A percentile compares a stretch with the other conserved stretches of the same genome.
Conservation (phyloP, 2,113 vertebrate species). For the Nibea albiflora region DNA sequence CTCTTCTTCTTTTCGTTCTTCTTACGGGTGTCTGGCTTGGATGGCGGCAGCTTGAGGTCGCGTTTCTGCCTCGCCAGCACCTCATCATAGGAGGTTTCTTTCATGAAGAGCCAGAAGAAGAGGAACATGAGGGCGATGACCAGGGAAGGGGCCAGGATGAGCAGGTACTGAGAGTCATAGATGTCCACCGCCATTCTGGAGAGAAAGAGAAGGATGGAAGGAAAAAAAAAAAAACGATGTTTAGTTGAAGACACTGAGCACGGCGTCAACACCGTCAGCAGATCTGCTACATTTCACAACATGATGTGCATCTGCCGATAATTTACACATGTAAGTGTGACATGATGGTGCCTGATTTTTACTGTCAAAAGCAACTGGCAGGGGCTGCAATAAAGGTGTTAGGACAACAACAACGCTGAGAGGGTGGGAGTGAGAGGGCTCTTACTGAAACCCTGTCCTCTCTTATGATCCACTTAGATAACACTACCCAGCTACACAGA, state of each 20-base stretch:
- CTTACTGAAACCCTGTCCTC: constrained; percentile 37
- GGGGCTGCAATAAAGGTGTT: neutral
- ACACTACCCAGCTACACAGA: constrained; percentile 73
- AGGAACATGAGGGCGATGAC: constrained; percentile 96
- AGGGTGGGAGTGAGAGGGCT: constrained; percentile 22
- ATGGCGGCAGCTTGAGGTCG: constrained; percentile 89
- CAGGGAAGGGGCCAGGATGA: constrained; percentile 93
- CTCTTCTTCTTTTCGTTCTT: constrained; percentile 96
- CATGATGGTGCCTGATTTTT: neutral
- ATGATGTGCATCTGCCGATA: neutral
- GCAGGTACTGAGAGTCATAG: constrained; percentile 96
- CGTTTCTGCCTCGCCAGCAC: constrained; percentile 95
- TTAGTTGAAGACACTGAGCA: neutral
- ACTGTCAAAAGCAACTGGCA: neutral
- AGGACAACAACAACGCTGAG: constrained; percentile 28
- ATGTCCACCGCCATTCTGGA: constrained; percentile 93
- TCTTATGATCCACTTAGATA: constrained; percentile 85
- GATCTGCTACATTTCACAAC: neutral
- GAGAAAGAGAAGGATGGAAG: neutral
- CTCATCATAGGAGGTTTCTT: constrained; percentile 97
- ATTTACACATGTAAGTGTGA: neutral
- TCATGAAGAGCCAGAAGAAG: constrained; percentile 99
- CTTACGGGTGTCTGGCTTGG: constrained; percentile 91
- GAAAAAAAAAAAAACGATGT: neutral
- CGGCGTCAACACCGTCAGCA: neutral